A percentile compares a stretch with the other conserved stretches of the same genome.
phyloP scores from a whole-genome alignment of 2,888 invertebrate species.

The Rotaria socialis region DNA sequence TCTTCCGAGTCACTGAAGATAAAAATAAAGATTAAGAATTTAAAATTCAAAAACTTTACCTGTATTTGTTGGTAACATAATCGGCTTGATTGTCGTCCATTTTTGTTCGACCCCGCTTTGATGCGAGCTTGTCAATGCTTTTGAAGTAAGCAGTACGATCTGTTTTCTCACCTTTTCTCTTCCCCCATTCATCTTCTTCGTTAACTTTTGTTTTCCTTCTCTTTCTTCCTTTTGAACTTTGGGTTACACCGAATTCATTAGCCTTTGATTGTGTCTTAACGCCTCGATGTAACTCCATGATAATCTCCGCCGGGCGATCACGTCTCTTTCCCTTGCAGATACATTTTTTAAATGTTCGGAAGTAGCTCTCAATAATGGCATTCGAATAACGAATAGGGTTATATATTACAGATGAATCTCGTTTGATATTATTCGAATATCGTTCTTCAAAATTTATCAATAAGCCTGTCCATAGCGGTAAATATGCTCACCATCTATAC shows the following conservation, averaged over 20 bases:
- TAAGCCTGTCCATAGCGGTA: background rate
- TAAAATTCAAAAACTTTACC: background rate
- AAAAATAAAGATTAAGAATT: background rate
- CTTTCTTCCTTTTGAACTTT: background rate
- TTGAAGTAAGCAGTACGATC: background rate
- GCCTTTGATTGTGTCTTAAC: background rate
- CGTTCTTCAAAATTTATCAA: background rate
- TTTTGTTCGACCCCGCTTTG: background rate
- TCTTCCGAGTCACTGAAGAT: background rate
- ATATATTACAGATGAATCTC: background rate
- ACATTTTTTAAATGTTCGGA: background rate
- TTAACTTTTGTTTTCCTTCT: background rate
- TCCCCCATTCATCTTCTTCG: background rate
- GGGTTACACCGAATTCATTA: background rate
- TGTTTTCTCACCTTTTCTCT: background rate
- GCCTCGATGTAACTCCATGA: background rate
- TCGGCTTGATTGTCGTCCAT: background rate
- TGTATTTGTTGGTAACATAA: background rate
- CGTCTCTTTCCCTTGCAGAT: background rate
- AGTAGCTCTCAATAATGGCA: background rate
- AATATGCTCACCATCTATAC: conserved; percentile 5
- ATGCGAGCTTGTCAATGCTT: background rate
- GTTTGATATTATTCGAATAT: background rate
- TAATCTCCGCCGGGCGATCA: background rate
- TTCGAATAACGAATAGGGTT: background rate